These are phyloP conservation scores for Caradrina kadenii DNA, from an alignment of 2,888 invertebrate species.

Conservation along the genomic window DNA sequence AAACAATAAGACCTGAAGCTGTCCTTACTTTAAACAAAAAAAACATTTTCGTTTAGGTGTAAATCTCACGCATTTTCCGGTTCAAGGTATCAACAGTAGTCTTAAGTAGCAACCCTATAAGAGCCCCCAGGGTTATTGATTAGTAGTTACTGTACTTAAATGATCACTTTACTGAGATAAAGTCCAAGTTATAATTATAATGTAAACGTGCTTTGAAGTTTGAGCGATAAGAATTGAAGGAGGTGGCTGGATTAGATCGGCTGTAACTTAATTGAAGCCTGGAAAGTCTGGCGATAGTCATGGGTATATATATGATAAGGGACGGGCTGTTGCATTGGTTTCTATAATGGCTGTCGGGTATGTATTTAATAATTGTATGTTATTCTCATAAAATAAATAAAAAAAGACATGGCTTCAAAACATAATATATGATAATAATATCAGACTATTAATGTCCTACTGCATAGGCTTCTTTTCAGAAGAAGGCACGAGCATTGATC, in stretches of 20 bases:
- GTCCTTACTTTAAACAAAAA: background rate
- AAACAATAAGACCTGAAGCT: background rate
- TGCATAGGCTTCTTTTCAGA: too few species aligned
- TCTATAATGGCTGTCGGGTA: background rate
- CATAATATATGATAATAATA: too few species aligned
- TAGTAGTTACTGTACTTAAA: conserved; percentile 75
- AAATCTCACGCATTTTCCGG: background rate
- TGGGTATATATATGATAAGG: conserved; percentile 35
- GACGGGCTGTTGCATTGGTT: background rate
- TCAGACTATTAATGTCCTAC: too few species aligned
- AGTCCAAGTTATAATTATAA: conserved; percentile 73
- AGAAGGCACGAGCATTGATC: too few species aligned
- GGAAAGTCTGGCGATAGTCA: conserved; percentile 39
- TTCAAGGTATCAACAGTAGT: background rate
- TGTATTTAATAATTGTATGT: background rate
- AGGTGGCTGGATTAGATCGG: conserved; percentile 56
- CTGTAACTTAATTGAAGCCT: conserved; percentile 60
- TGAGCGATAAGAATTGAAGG: conserved; percentile 59
- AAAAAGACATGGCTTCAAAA: too few species aligned
- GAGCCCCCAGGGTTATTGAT: conserved; percentile 81
- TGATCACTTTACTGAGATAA: conserved; percentile 74
- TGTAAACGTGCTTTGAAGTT: conserved; percentile 66
- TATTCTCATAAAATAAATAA: too few species aligned
- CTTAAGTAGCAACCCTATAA: conserved; percentile 53
- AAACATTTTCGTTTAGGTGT: background rate